These are phyloP conservation scores for Drosophila cardini DNA, from an alignment of 1,140 invertebrate species.

Conservation along the genomic window DNA sequence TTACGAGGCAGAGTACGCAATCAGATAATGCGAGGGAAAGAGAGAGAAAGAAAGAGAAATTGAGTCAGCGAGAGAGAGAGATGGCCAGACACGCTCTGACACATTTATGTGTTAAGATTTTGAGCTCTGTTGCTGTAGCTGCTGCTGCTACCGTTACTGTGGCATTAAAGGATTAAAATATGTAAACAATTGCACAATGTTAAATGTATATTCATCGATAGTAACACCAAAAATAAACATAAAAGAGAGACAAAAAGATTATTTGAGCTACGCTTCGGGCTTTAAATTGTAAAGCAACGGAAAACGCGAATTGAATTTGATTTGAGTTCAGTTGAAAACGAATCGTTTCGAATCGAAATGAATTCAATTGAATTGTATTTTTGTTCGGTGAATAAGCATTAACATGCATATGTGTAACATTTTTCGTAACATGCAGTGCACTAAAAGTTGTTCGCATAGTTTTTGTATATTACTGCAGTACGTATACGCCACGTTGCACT, in stretches of 20 bases:
- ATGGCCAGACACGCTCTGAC: neutral
- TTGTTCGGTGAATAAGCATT: neutral
- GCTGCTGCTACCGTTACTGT: slow-evolving; percentile 6
- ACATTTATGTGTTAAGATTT: slow-evolving; percentile 47
- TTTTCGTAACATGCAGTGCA: neutral
- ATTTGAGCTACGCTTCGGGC: neutral
- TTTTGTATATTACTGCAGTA: slow-evolving; percentile 57
- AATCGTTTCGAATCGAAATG: neutral
- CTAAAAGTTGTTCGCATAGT: slow-evolving; percentile 29
- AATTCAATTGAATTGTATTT: slow-evolving; percentile 18
- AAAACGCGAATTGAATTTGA: slow-evolving; percentile 2
- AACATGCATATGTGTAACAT: neutral
- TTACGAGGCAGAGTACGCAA: neutral
- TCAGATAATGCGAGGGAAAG: neutral
- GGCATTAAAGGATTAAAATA: slow-evolving; percentile 57
- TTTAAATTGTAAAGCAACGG: slow-evolving; percentile 7
- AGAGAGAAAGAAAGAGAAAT: neutral
- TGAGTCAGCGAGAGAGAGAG: neutral
- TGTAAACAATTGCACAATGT: slow-evolving; percentile 33
- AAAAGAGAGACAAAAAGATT: neutral
- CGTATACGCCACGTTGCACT: slow-evolving; percentile 54
- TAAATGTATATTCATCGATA: slow-evolving; percentile 23
- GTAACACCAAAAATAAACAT: neutral
- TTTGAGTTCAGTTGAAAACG: too few species aligned
- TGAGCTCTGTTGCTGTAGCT: slow-evolving; percentile 11